A percentile compares a stretch with the other conserved stretches of the same genome.
phyloP scores from a whole-genome alignment of 2,888 invertebrate species.

The Drosophila borealis region DNA sequence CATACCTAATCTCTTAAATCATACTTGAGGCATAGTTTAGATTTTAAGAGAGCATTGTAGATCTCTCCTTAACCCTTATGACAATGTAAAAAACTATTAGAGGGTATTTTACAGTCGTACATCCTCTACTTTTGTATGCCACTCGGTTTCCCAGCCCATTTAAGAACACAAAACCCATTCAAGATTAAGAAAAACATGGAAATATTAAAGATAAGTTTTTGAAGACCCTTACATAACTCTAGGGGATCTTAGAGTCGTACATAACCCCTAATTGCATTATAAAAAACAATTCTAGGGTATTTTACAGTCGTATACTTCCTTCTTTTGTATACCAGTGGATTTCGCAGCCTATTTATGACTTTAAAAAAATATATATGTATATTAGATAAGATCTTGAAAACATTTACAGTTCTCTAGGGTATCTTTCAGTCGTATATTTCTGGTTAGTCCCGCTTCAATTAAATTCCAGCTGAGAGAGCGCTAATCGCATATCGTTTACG shows the following conservation, averaged over 20 bases:
- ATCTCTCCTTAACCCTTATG: not conserved
- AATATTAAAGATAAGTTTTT: no score
- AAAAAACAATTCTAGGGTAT: not conserved
- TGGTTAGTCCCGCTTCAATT: constrained; percentile 17
- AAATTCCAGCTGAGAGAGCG: constrained; percentile 34
- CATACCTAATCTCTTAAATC: not conserved
- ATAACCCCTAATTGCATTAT: not conserved
- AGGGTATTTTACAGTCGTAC: not conserved
- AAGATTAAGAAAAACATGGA: no score
- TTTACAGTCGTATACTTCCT: not conserved
- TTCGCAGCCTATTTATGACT: no score
- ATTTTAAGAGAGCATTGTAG: not conserved
- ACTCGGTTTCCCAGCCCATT: not conserved
- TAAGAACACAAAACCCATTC: no score
- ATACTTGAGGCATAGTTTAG: not conserved
- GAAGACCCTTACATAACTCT: no score
- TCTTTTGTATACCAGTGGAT: no score
- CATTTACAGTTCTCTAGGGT: not conserved
- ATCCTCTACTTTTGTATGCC: not conserved
- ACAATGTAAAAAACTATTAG: not conserved
- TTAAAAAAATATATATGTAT: no score
- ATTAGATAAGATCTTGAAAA: no score
- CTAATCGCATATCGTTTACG: constrained; percentile 60
- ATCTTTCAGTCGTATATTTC: not conserved
- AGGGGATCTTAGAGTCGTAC: not conserved